Base-by-base conservation (phyloP, 2,797 vertebrate species). In the Eremophila alpestris region DNA sequence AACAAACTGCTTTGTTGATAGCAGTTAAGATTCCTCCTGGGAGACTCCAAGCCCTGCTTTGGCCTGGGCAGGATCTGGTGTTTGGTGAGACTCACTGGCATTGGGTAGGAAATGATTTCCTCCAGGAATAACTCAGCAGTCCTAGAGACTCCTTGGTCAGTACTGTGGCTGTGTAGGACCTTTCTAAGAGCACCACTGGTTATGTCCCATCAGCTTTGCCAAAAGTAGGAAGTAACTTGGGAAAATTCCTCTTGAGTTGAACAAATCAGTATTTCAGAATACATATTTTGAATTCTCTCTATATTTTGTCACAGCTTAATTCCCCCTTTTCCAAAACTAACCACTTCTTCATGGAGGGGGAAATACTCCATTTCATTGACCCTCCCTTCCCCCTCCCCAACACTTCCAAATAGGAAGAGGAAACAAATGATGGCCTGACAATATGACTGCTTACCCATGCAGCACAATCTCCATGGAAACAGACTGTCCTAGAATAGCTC, bases 401-500 rank as follows among this genome's bases (percentile, higher is more conserved):
- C 79, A 82, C 78, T 94, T 81, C 78, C 87, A 71, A 52, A 71
- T 45, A 89, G 87, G 96, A 93, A 85, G 90, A 94, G 90, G 96
- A 96, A 97, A 88, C 88, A 93, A 95, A 88, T 56, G 51, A 87
- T 85, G 89, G 87, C 74, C 88, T 90, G 84, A 90, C 84, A 94
- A 52, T 91, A 79, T 70, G 87, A 88, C 77, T 88, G 96, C 75
- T 91, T 95, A 95, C 91, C 90, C 93, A 89, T 96, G 71, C 68
- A 71, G 56, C 71, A 82, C 69, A 45, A 87, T 97, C 89, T 90
- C 97, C 95, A 95, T 94, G 83, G 97, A 97, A 97, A 95, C 95
- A 43, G 52, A 83, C 94, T 95, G 91, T 94, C 95, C 94, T 93
- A 94, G 96, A 96, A 96, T 94, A 96, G 87, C 86, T 78, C 70